phyloP scores from a whole-genome alignment of 2,113 vertebrate species.

The Struthidea cinerea region DNA sequence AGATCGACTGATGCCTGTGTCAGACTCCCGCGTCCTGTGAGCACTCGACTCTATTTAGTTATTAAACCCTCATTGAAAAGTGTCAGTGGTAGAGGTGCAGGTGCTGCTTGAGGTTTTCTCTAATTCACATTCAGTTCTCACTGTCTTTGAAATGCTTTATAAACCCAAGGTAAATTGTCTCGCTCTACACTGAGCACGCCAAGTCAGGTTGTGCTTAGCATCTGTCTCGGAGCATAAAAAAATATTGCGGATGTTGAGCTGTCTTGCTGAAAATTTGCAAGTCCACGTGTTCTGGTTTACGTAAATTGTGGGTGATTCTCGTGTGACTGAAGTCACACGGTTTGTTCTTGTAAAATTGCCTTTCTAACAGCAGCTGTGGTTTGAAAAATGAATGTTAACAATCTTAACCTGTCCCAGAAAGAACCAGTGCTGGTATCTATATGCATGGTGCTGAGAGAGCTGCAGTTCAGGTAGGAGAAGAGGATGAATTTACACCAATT shows the following conservation, averaged over 20 bases:
- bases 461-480: neutral
- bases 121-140: neutral
- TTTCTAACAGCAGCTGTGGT: neutral
- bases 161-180: neutral
- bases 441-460: neutral
- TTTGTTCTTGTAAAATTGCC: neutral
- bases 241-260: neutral
- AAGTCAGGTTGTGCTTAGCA: neutral
- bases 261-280: neutral
- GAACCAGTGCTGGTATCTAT: fast-evolving
- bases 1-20: neutral
- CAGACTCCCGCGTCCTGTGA: neutral
- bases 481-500: neutral
- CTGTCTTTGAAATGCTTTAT: neutral
- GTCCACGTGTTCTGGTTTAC: neutral
- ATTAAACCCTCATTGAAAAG: neutral
- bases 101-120: constrained; percentile 20
- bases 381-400: neutral
- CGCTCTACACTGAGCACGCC: neutral
- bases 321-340: neutral
- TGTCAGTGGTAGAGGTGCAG: neutral
- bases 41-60: neutral
- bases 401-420: neutral
- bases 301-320: neutral
- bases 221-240: neutral